Evolutionary conservation across 1,140 invertebrate genomes (phyloP).

Genomic region (Lanistes nyassanus): DNA sequence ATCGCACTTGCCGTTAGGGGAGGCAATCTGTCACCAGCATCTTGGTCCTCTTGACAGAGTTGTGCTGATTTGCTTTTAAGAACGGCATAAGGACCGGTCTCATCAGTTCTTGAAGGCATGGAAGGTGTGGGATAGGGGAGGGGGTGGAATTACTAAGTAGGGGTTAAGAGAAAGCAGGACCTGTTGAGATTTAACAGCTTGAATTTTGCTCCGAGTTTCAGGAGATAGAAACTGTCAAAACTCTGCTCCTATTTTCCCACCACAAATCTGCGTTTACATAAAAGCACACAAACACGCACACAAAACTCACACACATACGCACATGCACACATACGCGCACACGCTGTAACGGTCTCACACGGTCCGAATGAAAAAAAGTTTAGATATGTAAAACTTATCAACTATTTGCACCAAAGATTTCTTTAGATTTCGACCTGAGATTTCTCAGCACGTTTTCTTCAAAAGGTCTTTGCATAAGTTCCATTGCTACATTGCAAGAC

Average conservation of each 20-base stretch:
- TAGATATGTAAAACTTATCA: neutral
- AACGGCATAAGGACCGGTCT: too few relatives aligned
- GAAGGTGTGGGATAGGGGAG: too few relatives aligned
- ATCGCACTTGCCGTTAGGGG: too few relatives aligned
- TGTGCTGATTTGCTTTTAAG: too few relatives aligned
- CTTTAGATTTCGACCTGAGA: neutral
- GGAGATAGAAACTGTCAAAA: neutral
- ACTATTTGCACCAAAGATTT: neutral
- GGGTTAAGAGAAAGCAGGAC: too few relatives aligned
- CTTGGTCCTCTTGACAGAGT: too few relatives aligned
- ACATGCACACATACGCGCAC: neutral
- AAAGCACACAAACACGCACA: constrained; percentile 4
- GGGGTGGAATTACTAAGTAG: too few relatives aligned
- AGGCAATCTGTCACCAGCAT: too few relatives aligned
- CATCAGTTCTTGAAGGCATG: too few relatives aligned
- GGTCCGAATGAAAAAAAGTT: neutral
- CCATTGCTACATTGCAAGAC: neutral
- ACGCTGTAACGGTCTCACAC: neutral
- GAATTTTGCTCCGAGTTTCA: too few relatives aligned
- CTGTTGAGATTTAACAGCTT: too few relatives aligned
- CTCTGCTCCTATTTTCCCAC: neutral
- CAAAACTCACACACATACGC: constrained; percentile 7
- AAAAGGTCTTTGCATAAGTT: neutral
- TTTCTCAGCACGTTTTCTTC: neutral
- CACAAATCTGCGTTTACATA: neutral